phyloP scores from a whole-genome alignment of 2,113 vertebrate species.

The human (Homo sapiens) region DNA sequence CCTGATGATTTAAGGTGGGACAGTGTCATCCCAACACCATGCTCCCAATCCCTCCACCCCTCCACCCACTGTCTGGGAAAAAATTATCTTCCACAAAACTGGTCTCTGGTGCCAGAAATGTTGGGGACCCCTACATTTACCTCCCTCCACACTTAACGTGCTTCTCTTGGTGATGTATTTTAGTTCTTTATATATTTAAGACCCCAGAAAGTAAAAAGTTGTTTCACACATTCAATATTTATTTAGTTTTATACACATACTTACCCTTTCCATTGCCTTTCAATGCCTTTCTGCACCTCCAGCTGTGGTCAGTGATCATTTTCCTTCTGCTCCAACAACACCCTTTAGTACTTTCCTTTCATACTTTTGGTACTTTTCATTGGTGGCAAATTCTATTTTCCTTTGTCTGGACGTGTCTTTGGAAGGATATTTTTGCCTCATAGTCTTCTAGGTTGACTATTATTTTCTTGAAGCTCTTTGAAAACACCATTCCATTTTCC shows the following conservation, averaged over 20 bases:
- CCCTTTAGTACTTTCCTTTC: neutral
- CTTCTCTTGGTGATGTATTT: neutral
- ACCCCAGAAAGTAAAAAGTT: neutral
- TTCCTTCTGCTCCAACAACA: neutral
- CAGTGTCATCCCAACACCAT: no score
- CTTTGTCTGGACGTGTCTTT: neutral
- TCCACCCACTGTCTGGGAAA: no score
- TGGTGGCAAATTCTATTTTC: neutral
- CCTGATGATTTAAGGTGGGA: no score
- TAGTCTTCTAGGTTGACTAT: neutral
- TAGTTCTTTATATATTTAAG: neutral
- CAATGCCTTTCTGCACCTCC: neutral
- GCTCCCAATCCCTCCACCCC: no score
- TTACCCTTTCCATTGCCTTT: neutral
- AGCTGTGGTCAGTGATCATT: neutral
- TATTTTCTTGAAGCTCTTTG: neutral
- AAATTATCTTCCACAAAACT: no score
- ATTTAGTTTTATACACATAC: neutral
- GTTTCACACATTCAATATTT: neutral
- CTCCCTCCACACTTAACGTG: neutral
- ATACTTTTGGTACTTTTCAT: neutral
- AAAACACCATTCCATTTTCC: neutral
- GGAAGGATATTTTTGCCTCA: neutral
- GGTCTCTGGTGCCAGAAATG: no score
- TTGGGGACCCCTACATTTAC: neutral